Evolutionary conservation across 2,797 vertebrate genomes (phyloP).

Genomic region (Arremon brunneinucha): DNA sequence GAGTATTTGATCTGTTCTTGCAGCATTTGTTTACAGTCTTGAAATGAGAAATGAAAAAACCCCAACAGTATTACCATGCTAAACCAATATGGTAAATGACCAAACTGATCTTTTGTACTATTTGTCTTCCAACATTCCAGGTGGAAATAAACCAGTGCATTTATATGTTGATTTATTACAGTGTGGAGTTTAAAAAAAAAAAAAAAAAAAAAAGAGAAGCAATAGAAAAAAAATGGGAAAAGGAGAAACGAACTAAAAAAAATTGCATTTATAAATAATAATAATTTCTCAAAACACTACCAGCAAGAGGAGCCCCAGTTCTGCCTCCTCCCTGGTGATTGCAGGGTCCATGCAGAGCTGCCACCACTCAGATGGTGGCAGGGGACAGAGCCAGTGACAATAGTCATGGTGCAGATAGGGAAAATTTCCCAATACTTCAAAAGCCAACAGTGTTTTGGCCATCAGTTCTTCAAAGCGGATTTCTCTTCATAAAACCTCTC

Average conservation of each 20-base stretch:
- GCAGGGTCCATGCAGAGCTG: background rate
- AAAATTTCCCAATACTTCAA: background rate
- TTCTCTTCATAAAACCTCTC: background rate
- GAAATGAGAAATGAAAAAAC: conserved; percentile 18
- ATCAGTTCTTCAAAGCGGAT: background rate
- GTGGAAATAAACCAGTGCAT: conserved; percentile 66
- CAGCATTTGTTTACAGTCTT: background rate
- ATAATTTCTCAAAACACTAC: background rate
- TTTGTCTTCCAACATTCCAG: conserved; percentile 69
- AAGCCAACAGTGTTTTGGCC: background rate
- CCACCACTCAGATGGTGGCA: background rate
- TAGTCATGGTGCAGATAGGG: background rate
- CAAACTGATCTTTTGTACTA: conserved; percentile 65
- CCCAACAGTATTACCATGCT: conserved; percentile 1
- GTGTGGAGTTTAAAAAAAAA: conserved; percentile 5
- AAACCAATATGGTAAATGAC: conserved; percentile 71
- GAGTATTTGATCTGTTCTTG: background rate
- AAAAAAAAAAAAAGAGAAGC: background rate
- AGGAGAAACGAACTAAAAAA: background rate
- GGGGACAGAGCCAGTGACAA: background rate
- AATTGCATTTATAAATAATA: background rate
- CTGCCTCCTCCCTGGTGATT: background rate
- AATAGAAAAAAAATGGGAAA: background rate
- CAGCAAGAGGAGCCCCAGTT: background rate
- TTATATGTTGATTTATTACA: conserved; percentile 69